Base-by-base conservation (phyloP, 2,888 invertebrate genomes). In the Drosophila colorata region DNA sequence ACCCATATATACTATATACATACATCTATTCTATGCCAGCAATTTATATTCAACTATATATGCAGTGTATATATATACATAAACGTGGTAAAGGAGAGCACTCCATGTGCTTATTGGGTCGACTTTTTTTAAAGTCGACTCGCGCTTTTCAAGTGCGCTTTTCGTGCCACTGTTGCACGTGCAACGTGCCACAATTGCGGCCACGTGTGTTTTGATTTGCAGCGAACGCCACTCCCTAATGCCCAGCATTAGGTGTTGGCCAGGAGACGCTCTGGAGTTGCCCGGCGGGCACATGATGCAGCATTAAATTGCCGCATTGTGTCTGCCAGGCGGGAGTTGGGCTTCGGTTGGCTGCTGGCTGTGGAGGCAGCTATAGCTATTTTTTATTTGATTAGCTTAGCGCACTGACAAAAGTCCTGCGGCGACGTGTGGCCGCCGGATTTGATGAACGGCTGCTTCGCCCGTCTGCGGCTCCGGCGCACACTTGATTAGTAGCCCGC, bases 121-220 rank as follows among this genome's bases (percentile, higher is more conserved):
- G 72, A 14, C 65, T 46, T 69, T 76, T 69, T 80, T 78, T 81
- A 80, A 79, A 79, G 75, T 80, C 73, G 69, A 69, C 68, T 76
- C 68, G 69, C 80, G 56, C 38, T 71, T 65, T 61, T 80, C 71
- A 76, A 87, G 85, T 76, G 75, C 76, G 89, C 87, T 88, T 85
- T 88, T 64, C 52, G 57, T 67, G 67, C 51, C 65, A 67, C 73
- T 86, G 86, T 81, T 87, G 85, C 85, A 86, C 85, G 85, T 86
- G 85, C 86, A 89, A 77, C 77, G 87, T 86, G 90, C 89, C 88
- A 87, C 91, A 91, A 92, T 91, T 92, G 91, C 87, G 85, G 91
- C 90, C 92, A 92, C 92, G 92, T 92, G 92, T 92, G 92, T 92
- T 92, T 92, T 92, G 92, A 92, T 92, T 92, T 90, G 91, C 89